Conservation (phyloP, 2,113 vertebrate species). For the Dascyllus trimaculatus region DNA sequence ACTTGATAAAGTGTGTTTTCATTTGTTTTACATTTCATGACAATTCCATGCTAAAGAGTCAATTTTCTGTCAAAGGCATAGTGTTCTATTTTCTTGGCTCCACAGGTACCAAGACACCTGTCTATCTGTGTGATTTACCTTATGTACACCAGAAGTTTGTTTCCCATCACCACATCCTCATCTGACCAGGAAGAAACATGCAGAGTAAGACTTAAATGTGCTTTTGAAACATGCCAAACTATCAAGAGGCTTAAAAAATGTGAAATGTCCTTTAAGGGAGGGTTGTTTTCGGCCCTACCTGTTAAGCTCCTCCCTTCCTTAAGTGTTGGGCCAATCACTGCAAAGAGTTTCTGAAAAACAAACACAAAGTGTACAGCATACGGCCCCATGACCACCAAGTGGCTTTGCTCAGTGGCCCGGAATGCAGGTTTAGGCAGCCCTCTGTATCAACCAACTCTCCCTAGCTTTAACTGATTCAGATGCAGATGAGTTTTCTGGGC, state of each 20-base stretch:
- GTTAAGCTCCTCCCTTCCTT: constrained; percentile 90
- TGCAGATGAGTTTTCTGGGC: too few species aligned
- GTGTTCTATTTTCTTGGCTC: too few species aligned
- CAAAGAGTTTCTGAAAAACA: constrained; percentile 94
- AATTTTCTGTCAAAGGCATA: too few species aligned
- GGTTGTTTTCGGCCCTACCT: constrained; percentile 81
- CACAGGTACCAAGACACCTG: too few species aligned
- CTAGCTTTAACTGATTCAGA: too few species aligned
- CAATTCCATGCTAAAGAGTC: too few species aligned
- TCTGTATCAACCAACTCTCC: too few species aligned
- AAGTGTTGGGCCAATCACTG: constrained; percentile 91
- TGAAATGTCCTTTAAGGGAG: neutral
- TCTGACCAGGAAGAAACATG: constrained; percentile 82
- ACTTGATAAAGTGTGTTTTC: too few species aligned
- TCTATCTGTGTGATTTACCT: constrained; percentile 83
- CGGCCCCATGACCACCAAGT: too few species aligned
- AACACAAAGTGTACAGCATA: neutral
- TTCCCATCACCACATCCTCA: constrained; percentile 96
- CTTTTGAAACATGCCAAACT: neutral
- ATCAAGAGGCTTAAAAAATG: neutral
- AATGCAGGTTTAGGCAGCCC: too few species aligned
- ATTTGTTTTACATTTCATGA: too few species aligned
- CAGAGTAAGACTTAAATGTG: neutral
- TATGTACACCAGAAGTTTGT: constrained; percentile 98
- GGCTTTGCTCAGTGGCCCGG: too few species aligned